phyloP scores from a whole-genome alignment of 2,113 vertebrate genomes.

The Salvelinus namaycush region DNA sequence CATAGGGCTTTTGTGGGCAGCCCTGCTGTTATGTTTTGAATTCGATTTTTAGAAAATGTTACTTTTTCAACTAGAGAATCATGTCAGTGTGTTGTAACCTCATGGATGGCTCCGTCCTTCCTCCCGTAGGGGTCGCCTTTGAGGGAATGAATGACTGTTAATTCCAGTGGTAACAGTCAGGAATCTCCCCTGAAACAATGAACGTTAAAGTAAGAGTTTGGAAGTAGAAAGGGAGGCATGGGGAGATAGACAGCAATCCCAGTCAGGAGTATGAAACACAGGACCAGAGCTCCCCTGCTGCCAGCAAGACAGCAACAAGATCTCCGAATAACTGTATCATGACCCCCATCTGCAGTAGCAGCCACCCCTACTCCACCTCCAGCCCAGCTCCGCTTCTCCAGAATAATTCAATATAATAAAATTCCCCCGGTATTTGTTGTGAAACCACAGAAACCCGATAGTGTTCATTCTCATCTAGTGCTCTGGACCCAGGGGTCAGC shows the following conservation, averaged over 20 bases:
- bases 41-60: too few species aligned
- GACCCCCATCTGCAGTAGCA: constrained; percentile 39
- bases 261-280: background rate
- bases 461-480: constrained; percentile 62
- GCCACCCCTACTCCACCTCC: constrained; percentile 20
- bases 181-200: constrained; percentile 16
- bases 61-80: background rate
- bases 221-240: background rate
- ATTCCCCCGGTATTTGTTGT: constrained; percentile 65
- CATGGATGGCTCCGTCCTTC: background rate
- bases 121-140: background rate
- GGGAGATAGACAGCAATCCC: background rate
- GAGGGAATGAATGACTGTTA: background rate
- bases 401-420: constrained; percentile 72
- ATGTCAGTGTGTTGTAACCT: background rate
- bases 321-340: constrained; percentile 54
- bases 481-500: constrained; percentile 66
- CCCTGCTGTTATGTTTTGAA: background rate
- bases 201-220: background rate
- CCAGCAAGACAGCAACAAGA: constrained; percentile 33
- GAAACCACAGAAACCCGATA: constrained; percentile 68
- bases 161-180: constrained; percentile 8
- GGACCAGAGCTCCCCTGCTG: constrained; percentile 34
- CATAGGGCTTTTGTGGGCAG: background rate
- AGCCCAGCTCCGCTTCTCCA: background rate